Percentiles rank a stretch among this genome's conserved stretches.
Conservation (phyloP, 2,797 vertebrate species). For the Gymnothorax javanicus region DNA sequence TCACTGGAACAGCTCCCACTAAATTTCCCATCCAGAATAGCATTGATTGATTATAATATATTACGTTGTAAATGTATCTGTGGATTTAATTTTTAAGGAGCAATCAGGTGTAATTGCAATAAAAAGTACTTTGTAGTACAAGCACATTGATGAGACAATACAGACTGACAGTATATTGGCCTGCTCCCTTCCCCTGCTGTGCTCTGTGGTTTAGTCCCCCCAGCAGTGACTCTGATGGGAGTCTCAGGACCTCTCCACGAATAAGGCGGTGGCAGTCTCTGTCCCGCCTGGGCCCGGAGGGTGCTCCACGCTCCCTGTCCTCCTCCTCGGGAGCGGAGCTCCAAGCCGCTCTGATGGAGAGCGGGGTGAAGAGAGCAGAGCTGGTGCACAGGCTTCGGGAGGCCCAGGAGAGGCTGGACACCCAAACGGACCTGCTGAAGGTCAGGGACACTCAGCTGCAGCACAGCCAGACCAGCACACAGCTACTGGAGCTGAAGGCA, state of each 20-base stretch:
- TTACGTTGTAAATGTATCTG: not conserved
- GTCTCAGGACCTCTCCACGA: conserved; percentile 47
- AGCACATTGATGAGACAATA: not conserved
- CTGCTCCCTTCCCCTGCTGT: not conserved
- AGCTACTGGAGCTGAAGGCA: conserved; percentile 68
- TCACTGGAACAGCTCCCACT: not conserved
- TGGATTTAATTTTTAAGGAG: not conserved
- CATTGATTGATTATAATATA: not conserved
- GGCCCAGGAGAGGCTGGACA: conserved; percentile 50
- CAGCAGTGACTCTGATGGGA: conserved; percentile 47
- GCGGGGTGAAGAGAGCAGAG: conserved; percentile 50
- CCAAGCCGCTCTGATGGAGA: conserved; percentile 47
- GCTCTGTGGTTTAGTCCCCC: conserved; percentile 43
- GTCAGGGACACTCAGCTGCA: conserved; percentile 58
- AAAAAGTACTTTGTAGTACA: not conserved
- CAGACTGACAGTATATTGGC: not conserved
- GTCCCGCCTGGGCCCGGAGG: conserved; percentile 56
- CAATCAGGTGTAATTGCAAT: not conserved
- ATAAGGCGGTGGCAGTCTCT: conserved; percentile 66
- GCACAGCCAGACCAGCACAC: conserved; percentile 50
- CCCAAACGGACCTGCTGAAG: conserved; percentile 58
- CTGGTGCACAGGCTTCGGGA: conserved; percentile 55
- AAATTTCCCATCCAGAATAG: not conserved
- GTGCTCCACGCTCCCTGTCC: conserved; percentile 34
- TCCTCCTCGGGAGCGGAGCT: conserved; percentile 53